Base-by-base conservation (phyloP, 2,113 vertebrate genomes). In the Ochotona princeps region DNA sequence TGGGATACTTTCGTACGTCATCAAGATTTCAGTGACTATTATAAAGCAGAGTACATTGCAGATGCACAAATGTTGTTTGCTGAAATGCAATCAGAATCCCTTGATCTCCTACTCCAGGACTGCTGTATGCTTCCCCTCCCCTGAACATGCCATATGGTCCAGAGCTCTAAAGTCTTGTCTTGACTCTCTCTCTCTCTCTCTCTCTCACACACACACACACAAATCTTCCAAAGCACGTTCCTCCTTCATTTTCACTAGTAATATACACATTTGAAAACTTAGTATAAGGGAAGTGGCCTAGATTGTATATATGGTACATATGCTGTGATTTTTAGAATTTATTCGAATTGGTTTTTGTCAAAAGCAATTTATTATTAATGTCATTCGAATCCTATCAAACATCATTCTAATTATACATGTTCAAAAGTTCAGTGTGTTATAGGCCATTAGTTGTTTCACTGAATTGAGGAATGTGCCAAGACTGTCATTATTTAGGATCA, bases 11-110 rank as follows among this genome's bases (percentile, higher is more conserved):
- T 78, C 83, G 74, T 89, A 74, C 11, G 35, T 47, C 75, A 65
- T 88, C 54, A 32, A 9, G 89, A 86, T 73, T 75, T 87, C 49
- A 9, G 30, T 93, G 80, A 79, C 70, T 79, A 65, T 83, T 51
- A 61, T 5, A 86, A 51, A 21, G 28, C 66, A 60, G 5, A 79
- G 28, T 35, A 49, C 32, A 32, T 75, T 38, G 30, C 73, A 94
- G 51, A 51, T 70, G 60, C 2, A 30, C 60, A 73, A 83, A 87
- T 32, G 78, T 90, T 63, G 70, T 87, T 87, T 89, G 28, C 35
- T 69, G 60, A 83, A 94, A 79, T 44, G 49, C 61, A 72, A 60
- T 80, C 83, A 74, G 23, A 63, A 38, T 60, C 49, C 49, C 26
- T 80, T 35, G 51, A 26, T 51, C 66, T 80, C 66, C 63, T 38